Conservation (phyloP, 2,888 invertebrate species). For the Deroplatys truncata region DNA sequence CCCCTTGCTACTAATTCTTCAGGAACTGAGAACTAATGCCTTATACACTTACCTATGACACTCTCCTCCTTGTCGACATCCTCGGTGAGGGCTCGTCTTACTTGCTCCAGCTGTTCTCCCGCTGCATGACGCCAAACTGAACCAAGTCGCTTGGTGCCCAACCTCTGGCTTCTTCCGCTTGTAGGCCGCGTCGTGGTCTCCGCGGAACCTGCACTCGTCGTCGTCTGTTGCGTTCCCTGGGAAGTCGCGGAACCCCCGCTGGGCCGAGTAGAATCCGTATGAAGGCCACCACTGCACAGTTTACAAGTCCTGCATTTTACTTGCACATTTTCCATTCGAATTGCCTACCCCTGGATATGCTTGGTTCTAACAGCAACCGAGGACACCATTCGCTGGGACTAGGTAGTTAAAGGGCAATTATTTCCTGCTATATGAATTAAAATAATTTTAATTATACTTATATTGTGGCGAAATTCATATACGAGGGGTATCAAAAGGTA, state of each 20-base stretch:
- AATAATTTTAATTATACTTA: too few relatives aligned
- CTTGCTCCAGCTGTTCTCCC: slow-evolving; percentile 36
- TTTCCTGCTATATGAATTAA: too few relatives aligned
- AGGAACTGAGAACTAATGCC: not conserved
- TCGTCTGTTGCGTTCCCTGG: not conserved
- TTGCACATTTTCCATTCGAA: not conserved
- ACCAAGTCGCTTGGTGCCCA: slow-evolving; percentile 36
- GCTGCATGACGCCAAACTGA: slow-evolving; percentile 39
- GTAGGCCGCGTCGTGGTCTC: slow-evolving; percentile 12
- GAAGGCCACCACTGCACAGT: slow-evolving; percentile 21
- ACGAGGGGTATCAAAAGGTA: too few relatives aligned
- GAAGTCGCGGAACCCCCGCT: not conserved
- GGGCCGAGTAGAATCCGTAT: not conserved
- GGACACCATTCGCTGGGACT: too few relatives aligned
- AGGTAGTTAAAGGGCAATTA: too few relatives aligned
- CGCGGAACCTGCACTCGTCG: slow-evolving; percentile 1
- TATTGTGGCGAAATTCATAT: too few relatives aligned
- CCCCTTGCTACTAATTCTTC: too few relatives aligned
- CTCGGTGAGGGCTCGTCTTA: slow-evolving; percentile 32
- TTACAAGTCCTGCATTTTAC: not conserved
- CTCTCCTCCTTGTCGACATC: slow-evolving; percentile 35
- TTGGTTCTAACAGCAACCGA: too few relatives aligned
- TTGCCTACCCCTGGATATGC: not conserved
- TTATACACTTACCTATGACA: slow-evolving; percentile 34
- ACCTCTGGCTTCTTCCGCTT: slow-evolving; percentile 14